Conservation (phyloP, 2,888 invertebrate genomes). For the Plemyria rubiginata region DNA sequence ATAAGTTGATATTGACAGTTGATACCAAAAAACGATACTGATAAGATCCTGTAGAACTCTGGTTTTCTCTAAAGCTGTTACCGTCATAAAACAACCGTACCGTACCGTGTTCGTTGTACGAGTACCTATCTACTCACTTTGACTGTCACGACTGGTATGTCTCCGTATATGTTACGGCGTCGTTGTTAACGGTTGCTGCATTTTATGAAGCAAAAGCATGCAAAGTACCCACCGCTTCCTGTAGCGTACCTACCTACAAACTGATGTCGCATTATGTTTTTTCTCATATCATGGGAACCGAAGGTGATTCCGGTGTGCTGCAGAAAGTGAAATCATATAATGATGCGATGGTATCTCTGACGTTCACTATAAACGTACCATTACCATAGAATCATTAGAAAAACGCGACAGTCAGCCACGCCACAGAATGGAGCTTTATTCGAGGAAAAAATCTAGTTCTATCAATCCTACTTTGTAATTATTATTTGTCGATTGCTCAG, state of each 20-base stretch:
- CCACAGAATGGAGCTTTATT: not conserved
- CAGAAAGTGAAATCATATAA: slow-evolving; percentile 61
- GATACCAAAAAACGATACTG: slow-evolving; percentile 21
- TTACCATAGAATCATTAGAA: slow-evolving; percentile 38
- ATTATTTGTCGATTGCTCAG: not conserved
- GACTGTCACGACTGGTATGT: not conserved
- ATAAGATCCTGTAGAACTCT: slow-evolving; percentile 7
- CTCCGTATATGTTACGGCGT: not conserved
- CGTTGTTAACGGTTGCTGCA: not conserved
- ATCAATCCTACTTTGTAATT: not conserved
- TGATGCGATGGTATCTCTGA: slow-evolving; percentile 43
- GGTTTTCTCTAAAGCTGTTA: not conserved
- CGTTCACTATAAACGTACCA: slow-evolving; percentile 39
- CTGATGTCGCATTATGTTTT: slow-evolving; percentile 35
- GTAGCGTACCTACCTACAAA: slow-evolving; percentile 23
- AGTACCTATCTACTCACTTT: too few relatives aligned
- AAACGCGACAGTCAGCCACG: slow-evolving; percentile 4
- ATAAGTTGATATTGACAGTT: slow-evolving; percentile 20
- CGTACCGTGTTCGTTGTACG: too few relatives aligned
- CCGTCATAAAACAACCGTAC: not conserved
- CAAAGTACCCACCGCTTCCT: slow-evolving; percentile 33
- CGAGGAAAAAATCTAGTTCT: not conserved
- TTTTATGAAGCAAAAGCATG: slow-evolving; percentile 5
- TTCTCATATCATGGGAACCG: slow-evolving; percentile 53
- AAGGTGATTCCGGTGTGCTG: slow-evolving; percentile 49